Base-by-base conservation (phyloP, 2,113 vertebrate genomes). In the Archilochus colubris region DNA sequence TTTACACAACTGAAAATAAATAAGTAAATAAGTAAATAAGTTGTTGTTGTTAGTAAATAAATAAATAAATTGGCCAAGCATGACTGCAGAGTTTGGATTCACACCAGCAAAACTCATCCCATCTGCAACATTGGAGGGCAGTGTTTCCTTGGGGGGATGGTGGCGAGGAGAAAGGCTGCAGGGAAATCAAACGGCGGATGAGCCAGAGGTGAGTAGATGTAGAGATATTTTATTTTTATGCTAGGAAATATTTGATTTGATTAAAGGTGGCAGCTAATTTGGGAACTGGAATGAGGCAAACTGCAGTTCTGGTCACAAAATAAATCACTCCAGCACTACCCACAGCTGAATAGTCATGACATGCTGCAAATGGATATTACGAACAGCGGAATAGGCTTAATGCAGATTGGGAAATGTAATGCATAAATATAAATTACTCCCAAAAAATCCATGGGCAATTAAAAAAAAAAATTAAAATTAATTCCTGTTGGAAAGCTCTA, bases 101-200 rank as follows among this genome's bases (percentile, higher is more conserved):
- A 61, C 40, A 58, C 10, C 73, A 77, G 55, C 30, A 74, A 74
- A 89, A 81, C 12, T 50, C 51, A 62, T 38, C 57, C 36, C 33
- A 43, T 23, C 17, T 11, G 14, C 22, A 54, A 18, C 30, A 3
- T 46, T 1, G 7, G 36, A 83, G 40, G 59, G 77, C 68, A 68
- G 72, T 17, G 50, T 43, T 94, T 88, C 72, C 81, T 48, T 33
- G 68, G 77, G 68, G 93, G 36, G 40, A 18, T 6, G 0, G 0
- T 0, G 0, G 44, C 0, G 3, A 88, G 66, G 55, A 31, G 40
- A 62, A 33, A 36, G 36, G 54, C 54, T 46, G 43, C 0, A 0
- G 40, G 15, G 50, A 88, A 93, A 85, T 54, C 23, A 36, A 84
- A 38, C 59, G 62, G n/a, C 1, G 5, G 72, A 7, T 66, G 88